Base-by-base conservation (phyloP, 2,888 invertebrate genomes). In the Hybos culiciformis region DNA sequence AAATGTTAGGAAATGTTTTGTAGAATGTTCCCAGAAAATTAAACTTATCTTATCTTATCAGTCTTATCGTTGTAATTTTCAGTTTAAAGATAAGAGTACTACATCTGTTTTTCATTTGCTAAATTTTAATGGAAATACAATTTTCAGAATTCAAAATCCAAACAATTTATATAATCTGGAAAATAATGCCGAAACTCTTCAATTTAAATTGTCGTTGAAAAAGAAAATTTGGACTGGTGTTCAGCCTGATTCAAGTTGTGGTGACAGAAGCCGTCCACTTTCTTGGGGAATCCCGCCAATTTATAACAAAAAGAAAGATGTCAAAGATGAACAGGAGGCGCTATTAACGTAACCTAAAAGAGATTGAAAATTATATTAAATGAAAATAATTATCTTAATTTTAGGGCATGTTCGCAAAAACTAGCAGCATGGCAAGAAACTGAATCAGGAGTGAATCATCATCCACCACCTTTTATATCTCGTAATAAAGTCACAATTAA, bases 221-320 rank as follows among this genome's bases (percentile, higher is more conserved):
- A 80, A 77, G 59, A 80, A 80, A 63, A 71, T 84, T 37, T 85
- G 85, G 85, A 78, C 77, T 3, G 83, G 83, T 5, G 51, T 64
- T 46, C 52, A 71, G 67, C 49, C 72, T 69, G 54, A 65, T 54
- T 12, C 61, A 3, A 44, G 38, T 5, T 45, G 38, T 6, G 34
- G 40, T 11, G 54, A 12, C 19, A 46, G 45, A 23, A 47, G 39
- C 20, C 54, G 63, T 38, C 80, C 82, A 1, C 52, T 83, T 18
- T 78, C 79, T 2, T 83, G 81, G 81, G 78, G 77, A 8, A 68
- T 74, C 42, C 74, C 77, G 12, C 70, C 73, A 5, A 69, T 72
- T 59, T 20, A 67, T 68, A 51, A 68, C 69, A 37, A 46, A 31
- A 39, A 68, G 70, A 21, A 48, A 41, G 41, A 52, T 43, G 41